Evolutionary conservation across 2,888 invertebrate species (phyloP).

Genomic region (Callinectes sapidus): DNA sequence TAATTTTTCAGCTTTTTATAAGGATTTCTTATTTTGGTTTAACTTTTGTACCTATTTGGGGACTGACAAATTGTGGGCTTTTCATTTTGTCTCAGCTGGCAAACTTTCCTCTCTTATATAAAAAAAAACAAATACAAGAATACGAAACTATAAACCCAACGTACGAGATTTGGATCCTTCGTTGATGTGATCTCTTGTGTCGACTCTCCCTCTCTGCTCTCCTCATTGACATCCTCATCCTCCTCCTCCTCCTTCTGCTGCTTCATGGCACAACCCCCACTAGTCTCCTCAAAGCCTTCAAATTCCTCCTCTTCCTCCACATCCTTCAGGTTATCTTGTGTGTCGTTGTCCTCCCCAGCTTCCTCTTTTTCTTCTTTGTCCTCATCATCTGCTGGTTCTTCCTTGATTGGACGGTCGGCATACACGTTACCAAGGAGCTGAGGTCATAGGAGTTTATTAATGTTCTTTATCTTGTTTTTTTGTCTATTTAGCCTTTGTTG

Average conservation of each 20-base stretch:
- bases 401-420: slow-evolving; percentile 7
- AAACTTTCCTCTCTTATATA: too few relatives aligned
- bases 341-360: neutral
- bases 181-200: neutral
- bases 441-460: neutral
- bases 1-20: too few relatives aligned
- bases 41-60: too few relatives aligned
- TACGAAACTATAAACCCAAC: neutral
- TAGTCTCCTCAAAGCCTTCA: slow-evolving; percentile 44
- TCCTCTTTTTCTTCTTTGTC: neutral
- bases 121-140: neutral
- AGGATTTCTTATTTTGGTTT: too few relatives aligned
- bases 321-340: neutral
- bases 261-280: neutral
- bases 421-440: neutral
- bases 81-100: too few relatives aligned
- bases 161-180: slow-evolving; percentile 51
- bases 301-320: slow-evolving; percentile 41
- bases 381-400: slow-evolving; percentile 30
- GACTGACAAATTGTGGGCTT: too few relatives aligned
- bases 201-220: neutral
- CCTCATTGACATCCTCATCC: neutral
- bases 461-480: too few relatives aligned
- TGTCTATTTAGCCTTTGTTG: too few relatives aligned
- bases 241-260: slow-evolving; percentile 27